Base-by-base conservation (phyloP, 2,797 vertebrate species). In the Falco cherrug region DNA sequence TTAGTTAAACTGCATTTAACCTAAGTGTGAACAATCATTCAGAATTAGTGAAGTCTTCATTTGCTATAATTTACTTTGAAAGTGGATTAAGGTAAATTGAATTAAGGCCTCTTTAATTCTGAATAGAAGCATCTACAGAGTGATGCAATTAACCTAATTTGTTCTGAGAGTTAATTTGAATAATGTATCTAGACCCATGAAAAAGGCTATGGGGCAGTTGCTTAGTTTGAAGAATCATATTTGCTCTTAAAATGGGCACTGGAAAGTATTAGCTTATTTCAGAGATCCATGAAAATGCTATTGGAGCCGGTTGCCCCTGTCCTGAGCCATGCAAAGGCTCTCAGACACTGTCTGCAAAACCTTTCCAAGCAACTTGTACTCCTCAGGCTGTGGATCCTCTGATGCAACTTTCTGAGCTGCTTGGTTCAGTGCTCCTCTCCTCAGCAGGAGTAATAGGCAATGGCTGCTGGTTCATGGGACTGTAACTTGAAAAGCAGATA, bases 61-160 rank as follows among this genome's bases (percentile, higher is more conserved):
- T 96, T 96, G 60, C 85, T 94, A 9, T 96, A 63, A 96, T 96
- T 95, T 95, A 77, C 39, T 95, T 84, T 84, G 56, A 41, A 94
- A 90, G 83, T 95, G 83, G 87, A 92, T 96, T 92, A 97, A 94
- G 74, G 77, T 94, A 95, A 96, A 97, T 91, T 95, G 63, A 97
- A 93, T 95, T 95, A 95, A 88, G 70, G 20, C 59, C 76, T 91
- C 83, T 96, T 59, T 90, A 95, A 84, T 96, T 94, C 79, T 82
- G 90, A 87, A 90, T 74, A 87, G 88, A 94, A 88, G 25, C 85
- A 93, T 91, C 83, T 95, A 82, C 80, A 88, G 41, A 64, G 91
- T 37, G 67, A 84, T 95, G 67, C 51, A 94, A 82, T 95, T 95
- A 89, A 91, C 65, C 57, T 48, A 76, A 57, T 90, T 77, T 45